Evolutionary conservation across 2,888 invertebrate genomes (phyloP).

Genomic region (Dicroscelio sp.): DNA sequence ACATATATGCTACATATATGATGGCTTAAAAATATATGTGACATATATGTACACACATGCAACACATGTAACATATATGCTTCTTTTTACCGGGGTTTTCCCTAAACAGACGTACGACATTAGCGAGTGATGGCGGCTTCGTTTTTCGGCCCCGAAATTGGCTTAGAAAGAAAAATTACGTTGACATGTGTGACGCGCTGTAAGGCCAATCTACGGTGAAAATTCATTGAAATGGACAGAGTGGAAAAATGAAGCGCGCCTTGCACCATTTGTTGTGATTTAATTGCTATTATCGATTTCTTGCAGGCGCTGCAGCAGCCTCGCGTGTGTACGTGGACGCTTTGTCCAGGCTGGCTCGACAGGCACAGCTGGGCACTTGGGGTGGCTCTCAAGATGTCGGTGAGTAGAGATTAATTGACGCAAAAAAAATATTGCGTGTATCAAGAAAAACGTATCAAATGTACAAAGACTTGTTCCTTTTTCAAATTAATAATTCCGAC

Average conservation of each 20-base stretch:
- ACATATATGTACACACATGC: too few relatives aligned
- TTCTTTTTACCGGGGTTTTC: too few relatives aligned
- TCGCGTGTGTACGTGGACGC: constrained; percentile 97
- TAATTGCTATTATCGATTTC: constrained; percentile 82
- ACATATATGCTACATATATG: background rate
- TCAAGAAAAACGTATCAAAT: constrained; percentile 58
- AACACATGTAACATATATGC: too few relatives aligned
- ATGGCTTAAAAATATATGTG: too few relatives aligned
- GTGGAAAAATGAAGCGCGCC: constrained; percentile 76
- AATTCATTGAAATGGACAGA: constrained; percentile 55
- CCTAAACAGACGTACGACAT: too few relatives aligned
- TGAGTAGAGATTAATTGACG: constrained; percentile 92
- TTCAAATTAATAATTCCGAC: constrained; percentile 59
- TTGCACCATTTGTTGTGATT: constrained; percentile 78
- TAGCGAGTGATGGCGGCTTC: too few relatives aligned
- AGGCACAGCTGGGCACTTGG: constrained; percentile 97
- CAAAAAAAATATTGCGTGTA: constrained; percentile 58
- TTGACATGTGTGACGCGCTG: constrained; percentile 41
- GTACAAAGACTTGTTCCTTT: constrained; percentile 30
- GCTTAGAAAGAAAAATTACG: constrained; percentile 41
- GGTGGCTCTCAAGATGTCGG: constrained; percentile 98
- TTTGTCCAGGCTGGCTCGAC: constrained; percentile 96
- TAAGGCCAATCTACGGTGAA: constrained; percentile 44
- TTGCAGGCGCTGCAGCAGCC: constrained; percentile 96
- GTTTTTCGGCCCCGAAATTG: constrained; percentile 3